Evolutionary conservation across 2,797 vertebrate genomes (phyloP), one percentile per base, ranked within the genome.

Genomic region (Ctenopoma multispine): DNA sequence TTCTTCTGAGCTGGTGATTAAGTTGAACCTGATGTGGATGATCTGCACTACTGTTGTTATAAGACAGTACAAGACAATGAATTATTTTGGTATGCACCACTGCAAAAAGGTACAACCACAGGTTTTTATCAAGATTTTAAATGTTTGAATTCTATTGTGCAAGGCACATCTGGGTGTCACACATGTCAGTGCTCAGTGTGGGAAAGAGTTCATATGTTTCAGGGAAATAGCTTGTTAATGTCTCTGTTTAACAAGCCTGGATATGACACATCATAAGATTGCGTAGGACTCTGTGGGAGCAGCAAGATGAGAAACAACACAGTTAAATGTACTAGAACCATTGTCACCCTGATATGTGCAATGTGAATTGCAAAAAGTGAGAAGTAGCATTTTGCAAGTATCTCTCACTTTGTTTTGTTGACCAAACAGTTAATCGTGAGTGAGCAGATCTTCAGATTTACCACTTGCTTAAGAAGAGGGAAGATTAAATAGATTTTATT

Each of bases 1-100:
- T 64, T 61, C 57, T 13, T 48, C 31, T 44, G 47, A 88, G 86
- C 77, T 85, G 78, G 60, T 8, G 14, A 46, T 2, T 46, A 11
- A 92, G 36, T 72, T 63, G 57, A 90, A 87, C 85, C 84, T 82
- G 67, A 88, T 90, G 86, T 84, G 63, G 86, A 43, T n/a, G n/a
- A n/a, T n/a, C 17, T 70, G 60, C 36, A 18, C 6, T 36, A 18
- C 54, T 51, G 72, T 55, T 54, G 78, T 68, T 79, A 66, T 44
- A 60, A 77, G n/a, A 48, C 72, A 75, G 63, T 68, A 49, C 4
- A 34, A 60, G 62, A 38, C 12, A n/a, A 20, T 20, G 0, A 47
- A 21, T 54, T n/a, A 38, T 63, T 69, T 20, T 57, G 21, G 36
- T 55, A 24, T 63, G 11, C 31, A 55, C 21, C 0, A 5, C 55